Evolutionary conservation across 1,140 invertebrate species (phyloP).

Genomic region (Luehdorfia chinensis): DNA sequence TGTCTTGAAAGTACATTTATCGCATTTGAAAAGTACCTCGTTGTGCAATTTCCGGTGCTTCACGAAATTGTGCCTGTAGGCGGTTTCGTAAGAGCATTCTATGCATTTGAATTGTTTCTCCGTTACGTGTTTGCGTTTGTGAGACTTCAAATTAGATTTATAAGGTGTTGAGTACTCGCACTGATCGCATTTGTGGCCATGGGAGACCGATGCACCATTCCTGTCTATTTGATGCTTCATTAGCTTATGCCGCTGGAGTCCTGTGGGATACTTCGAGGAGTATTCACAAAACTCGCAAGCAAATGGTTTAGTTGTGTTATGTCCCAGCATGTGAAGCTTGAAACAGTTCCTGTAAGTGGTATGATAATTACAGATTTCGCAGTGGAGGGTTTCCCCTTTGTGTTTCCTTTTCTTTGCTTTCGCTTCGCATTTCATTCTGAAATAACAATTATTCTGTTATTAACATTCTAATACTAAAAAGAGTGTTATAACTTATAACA

Average conservation of each 20-base stretch:
- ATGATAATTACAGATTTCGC: conserved; percentile 60
- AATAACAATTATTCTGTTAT: too few species aligned
- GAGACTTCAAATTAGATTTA: conserved; percentile 45
- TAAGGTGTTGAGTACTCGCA: conserved; percentile 44
- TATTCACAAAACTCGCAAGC: conserved; percentile 35
- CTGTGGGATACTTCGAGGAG: conserved; percentile 37
- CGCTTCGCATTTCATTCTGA: too few species aligned
- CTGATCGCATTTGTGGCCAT: conserved; percentile 29
- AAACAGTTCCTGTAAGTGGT: conserved; percentile 64
- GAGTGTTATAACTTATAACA: too few species aligned
- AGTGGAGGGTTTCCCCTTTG: conserved; percentile 23
- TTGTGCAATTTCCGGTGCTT: conserved; percentile 47
- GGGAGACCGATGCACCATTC: not conserved
- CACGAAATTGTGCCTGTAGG: conserved; percentile 43
- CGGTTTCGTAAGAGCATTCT: conserved; percentile 38
- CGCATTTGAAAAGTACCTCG: conserved; percentile 38
- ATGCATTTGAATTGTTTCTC: conserved; percentile 48
- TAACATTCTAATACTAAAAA: too few species aligned
- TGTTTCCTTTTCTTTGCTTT: too few species aligned
- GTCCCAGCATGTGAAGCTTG: conserved; percentile 44
- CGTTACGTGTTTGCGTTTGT: conserved; percentile 44
- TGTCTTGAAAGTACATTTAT: conserved; percentile 51
- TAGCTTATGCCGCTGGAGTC: conserved; percentile 33
- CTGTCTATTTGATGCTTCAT: conserved; percentile 38
- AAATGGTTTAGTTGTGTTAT: conserved; percentile 28